Percentiles rank a stretch among this genome's conserved stretches.
These are phyloP conservation scores for Dryobotodes eremita DNA, from an alignment of 2,888 invertebrate genomes.

Conservation along the genomic window DNA sequence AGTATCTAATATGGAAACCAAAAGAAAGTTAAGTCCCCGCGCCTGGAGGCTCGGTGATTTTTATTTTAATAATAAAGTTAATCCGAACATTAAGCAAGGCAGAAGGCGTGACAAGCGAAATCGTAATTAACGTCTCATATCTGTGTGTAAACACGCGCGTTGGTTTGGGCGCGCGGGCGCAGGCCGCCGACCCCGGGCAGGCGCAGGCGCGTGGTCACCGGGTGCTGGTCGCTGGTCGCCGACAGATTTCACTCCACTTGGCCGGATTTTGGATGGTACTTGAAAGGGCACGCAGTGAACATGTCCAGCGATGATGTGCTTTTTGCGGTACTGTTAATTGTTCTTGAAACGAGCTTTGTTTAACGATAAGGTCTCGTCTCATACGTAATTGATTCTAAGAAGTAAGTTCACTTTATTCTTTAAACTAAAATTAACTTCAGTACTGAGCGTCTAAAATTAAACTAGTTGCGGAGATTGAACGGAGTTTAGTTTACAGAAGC, in stretches of 20 bases:
- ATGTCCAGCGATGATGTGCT: constrained; percentile 41
- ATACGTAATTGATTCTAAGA: constrained; percentile 34
- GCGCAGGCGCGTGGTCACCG: constrained; percentile 32
- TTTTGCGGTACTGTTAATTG: constrained; percentile 38
- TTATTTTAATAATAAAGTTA: constrained; percentile 81
- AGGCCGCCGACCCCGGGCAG: constrained; percentile 75
- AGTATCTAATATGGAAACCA: constrained; percentile 54
- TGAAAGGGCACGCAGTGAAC: constrained; percentile 52
- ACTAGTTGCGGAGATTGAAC: neutral
- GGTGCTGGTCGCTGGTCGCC: constrained; percentile 29
- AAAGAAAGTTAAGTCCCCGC: constrained; percentile 65
- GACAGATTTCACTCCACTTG: constrained; percentile 66
- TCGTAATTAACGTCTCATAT: constrained; percentile 86
- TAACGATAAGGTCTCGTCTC: neutral
- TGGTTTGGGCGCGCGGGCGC: constrained; percentile 69
- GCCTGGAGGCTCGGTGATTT: constrained; percentile 66
- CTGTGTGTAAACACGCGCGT: constrained; percentile 59
- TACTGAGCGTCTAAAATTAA: neutral
- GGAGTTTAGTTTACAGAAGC: neutral
- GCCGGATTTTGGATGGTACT: constrained; percentile 58
- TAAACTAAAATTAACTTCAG: neutral
- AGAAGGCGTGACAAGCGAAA: constrained; percentile 88
- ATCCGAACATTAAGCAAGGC: constrained; percentile 86
- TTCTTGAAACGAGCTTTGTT: constrained; percentile 28
- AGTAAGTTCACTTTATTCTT: constrained; percentile 13